These are phyloP conservation scores for Zygaena filipendulae DNA, from an alignment of 2,888 invertebrate species.

Conservation along the genomic window DNA sequence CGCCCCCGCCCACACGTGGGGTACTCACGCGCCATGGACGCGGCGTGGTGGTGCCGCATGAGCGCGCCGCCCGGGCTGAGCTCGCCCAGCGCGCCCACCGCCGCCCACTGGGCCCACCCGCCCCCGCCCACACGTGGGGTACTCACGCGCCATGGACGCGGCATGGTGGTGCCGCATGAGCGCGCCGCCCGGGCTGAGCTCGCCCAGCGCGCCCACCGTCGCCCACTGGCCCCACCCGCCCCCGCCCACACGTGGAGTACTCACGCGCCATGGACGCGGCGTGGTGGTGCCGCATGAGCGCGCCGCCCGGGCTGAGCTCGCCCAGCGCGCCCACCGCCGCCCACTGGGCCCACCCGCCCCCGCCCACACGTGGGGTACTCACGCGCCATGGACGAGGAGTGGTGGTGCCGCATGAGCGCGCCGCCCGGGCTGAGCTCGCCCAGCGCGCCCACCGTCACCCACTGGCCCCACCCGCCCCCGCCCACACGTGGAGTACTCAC, in stretches of 20 bases:
- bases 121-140: too few relatives aligned
- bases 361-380: too few relatives aligned
- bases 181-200: conserved; percentile 89
- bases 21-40: conserved; percentile 76
- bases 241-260: too few relatives aligned
- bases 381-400: conserved; percentile 73
- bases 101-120: too few relatives aligned
- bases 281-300: conserved; percentile 70
- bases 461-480: conserved; percentile 58
- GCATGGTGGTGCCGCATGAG: conserved; percentile 71
- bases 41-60: conserved; percentile 71
- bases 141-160: conserved; percentile 77
- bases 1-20: too few relatives aligned
- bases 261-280: conserved; percentile 72
- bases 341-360: too few relatives aligned
- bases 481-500: conserved; percentile 72
- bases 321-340: conserved; percentile 79
- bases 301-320: conserved; percentile 53
- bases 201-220: conserved; percentile 87
- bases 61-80: conserved; percentile 86
- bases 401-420: conserved; percentile 69
- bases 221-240: too few relatives aligned
- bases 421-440: conserved; percentile 48
- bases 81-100: conserved; percentile 84
- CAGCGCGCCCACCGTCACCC: conserved; percentile 77